These are phyloP conservation scores for Emys orbicularis DNA, from an alignment of 2,797 vertebrate genomes.

Conservation along the genomic window DNA sequence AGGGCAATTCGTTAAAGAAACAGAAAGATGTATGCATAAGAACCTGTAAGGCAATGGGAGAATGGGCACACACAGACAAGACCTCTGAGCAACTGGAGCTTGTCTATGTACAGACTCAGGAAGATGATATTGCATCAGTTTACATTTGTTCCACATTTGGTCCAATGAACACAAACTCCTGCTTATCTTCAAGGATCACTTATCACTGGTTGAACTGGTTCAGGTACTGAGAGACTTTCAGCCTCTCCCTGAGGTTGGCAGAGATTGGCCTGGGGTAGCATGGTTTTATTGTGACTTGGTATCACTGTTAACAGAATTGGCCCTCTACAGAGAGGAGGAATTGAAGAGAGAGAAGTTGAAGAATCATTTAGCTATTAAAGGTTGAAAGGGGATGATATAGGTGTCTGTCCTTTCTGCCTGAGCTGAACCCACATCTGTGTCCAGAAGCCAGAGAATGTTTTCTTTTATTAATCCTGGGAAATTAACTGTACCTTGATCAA, in stretches of 20 bases:
- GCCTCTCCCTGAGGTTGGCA: slow-evolving; percentile 51
- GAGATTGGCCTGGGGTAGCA: slow-evolving; percentile 59
- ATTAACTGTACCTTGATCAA: slow-evolving; percentile 25
- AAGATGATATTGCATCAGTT: no score
- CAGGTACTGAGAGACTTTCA: slow-evolving; percentile 57
- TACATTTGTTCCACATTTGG: neutral
- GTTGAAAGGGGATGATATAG: slow-evolving; percentile 35
- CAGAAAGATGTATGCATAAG: slow-evolving; percentile 8
- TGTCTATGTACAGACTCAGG: no score
- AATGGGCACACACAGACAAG: slow-evolving; percentile 22
- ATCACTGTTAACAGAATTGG: slow-evolving; percentile 4
- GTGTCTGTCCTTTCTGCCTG: slow-evolving; percentile 23
- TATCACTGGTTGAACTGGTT: slow-evolving; percentile 59
- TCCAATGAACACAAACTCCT: slow-evolving; percentile 47
- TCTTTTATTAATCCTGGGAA: neutral
- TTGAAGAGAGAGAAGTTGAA: slow-evolving; percentile 11
- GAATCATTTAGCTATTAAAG: slow-evolving; percentile 13
- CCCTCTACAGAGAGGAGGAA: neutral
- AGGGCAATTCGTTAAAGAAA: neutral
- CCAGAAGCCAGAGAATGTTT: neutral
- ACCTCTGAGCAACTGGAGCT: neutral
- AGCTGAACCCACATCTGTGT: neutral
- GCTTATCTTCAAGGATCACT: slow-evolving; percentile 64
- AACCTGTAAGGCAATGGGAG: slow-evolving; percentile 14
- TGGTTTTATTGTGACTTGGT: slow-evolving; percentile 27